phyloP scores from a whole-genome alignment of 2,797 vertebrate species.

The Ataeniobius toweri region DNA sequence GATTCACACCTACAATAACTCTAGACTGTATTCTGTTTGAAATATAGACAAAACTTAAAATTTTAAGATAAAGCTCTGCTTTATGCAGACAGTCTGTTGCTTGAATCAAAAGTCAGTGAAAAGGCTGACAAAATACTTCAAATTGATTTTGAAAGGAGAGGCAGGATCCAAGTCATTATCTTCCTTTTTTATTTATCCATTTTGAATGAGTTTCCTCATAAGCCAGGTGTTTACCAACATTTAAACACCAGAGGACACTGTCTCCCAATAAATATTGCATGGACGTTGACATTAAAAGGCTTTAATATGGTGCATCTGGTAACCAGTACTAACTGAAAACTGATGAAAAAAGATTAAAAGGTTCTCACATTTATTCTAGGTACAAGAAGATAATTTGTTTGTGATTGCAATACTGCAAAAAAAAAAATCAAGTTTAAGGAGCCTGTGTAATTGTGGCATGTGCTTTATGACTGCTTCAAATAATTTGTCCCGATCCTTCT shows the following conservation, averaged over 20 bases:
- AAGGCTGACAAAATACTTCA: too few relatives aligned
- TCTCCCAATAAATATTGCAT: constrained; percentile 41
- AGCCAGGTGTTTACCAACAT: constrained; percentile 16
- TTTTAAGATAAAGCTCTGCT: not conserved
- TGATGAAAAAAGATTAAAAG: not conserved
- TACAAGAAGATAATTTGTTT: not conserved
- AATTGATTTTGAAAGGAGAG: not conserved
- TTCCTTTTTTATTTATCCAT: constrained; percentile 20
- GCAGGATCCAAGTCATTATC: not conserved
- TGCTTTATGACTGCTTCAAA: constrained; percentile 16
- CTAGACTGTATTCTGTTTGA: not conserved
- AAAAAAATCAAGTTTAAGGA: constrained; percentile 5
- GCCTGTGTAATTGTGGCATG: constrained; percentile 3
- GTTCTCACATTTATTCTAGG: not conserved
- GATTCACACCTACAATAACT: not conserved
- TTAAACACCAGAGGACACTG: constrained; percentile 60
- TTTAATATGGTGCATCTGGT: not conserved
- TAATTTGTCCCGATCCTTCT: constrained; percentile 18
- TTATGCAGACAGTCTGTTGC: not conserved
- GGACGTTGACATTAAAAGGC: not conserved
- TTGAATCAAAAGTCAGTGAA: not conserved
- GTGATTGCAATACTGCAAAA: not conserved
- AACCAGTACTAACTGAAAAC: constrained; percentile 14
- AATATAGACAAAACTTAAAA: not conserved
- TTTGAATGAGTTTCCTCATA: constrained; percentile 23